A percentile compares a stretch with the other conserved stretches of the same genome.
Evolutionary conservation across 2,113 vertebrate species (phyloP).

Genomic region (Pseudorasbora parva): DNA sequence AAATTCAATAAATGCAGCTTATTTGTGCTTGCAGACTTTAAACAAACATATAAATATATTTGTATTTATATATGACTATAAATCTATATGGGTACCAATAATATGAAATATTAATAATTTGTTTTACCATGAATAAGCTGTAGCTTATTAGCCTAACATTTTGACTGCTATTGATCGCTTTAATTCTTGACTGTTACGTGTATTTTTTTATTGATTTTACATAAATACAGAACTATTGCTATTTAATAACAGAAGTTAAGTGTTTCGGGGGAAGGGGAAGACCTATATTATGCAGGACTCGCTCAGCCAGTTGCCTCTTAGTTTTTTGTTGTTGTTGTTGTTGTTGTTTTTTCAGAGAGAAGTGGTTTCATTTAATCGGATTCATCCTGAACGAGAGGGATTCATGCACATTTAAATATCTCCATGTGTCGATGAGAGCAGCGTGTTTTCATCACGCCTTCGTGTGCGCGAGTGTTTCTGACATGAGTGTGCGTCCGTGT

Average conservation of each 20-base stretch:
- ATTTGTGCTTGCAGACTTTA: constrained; percentile 85
- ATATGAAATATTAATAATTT: constrained; percentile 74
- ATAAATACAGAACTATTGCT: constrained; percentile 78
- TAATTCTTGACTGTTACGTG: constrained; percentile 85
- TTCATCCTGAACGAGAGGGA: constrained; percentile 62
- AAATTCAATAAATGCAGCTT: constrained; percentile 86
- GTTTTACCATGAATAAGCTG: constrained; percentile 86
- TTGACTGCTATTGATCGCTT: constrained; percentile 83
- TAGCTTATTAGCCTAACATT: constrained; percentile 86
- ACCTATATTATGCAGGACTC: constrained; percentile 81
- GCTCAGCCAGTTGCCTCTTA: constrained; percentile 80
- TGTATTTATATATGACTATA: constrained; percentile 78
- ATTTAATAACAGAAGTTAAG: constrained; percentile 78
- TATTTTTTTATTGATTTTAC: constrained; percentile 84
- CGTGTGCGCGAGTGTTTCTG: not conserved
- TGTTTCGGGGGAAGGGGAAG: constrained; percentile 72
- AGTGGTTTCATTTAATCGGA: constrained; percentile 64
- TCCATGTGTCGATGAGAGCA: constrained; percentile 38
- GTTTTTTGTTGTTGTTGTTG: constrained; percentile 66
- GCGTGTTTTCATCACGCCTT: not conserved
- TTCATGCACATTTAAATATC: constrained; percentile 69
- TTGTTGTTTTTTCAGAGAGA: constrained; percentile 58
- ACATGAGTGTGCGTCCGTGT: not conserved
- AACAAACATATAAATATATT: constrained; percentile 78
- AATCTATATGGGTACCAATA: constrained; percentile 83